Base-by-base conservation (phyloP, 2,797 vertebrate species). In the Syndactyla subalaris region DNA sequence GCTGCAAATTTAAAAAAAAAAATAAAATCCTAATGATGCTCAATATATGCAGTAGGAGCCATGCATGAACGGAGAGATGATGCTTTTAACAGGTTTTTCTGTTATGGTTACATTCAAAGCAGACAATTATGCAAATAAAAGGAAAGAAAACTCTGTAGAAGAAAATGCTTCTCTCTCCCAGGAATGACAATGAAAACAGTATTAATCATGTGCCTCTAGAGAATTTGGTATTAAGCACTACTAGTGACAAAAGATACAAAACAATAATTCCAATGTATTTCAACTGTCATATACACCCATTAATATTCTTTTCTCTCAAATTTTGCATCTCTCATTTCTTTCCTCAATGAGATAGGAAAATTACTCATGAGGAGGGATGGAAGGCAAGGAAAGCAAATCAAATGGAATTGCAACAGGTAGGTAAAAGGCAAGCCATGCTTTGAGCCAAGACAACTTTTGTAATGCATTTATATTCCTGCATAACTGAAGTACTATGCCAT, bases 101-200 rank as follows among this genome's bases (percentile, higher is more conserved):
- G 39, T 77, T 74, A 75, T 3, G 26, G 45, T 36, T 80, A 77
- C 46, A 77, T 54, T 77, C 81, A 94, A 89, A 84, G 72, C 65
- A 89, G 49, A 79, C 27, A 85, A 80, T 80, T 94, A 85, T 80
- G 84, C 52, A 88, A 89, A 91, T 54, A 57, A n/a, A 89, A 85
- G 68, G 32, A 61, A 77, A 34, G 18, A 77, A 67, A 81, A 84
- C 41, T 72, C 52, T 41, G 57, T 11, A 57, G 74, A 92, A 15
- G 17, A 81, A 93, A 90, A 85, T 14, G 65, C 32, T 88, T 68
- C 32, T 68, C 26, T 91, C 55, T 92, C 48, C 30, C 14, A 73
- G 38, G 48, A 79, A 62, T 58, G 51, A 85, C 95, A 93, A 93
- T 34, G 24, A 80, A 89, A 93, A 77, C n/a, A 85, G 24, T 51